Conservation (phyloP, 2,888 invertebrate genomes). For the Tridacna crocea region DNA sequence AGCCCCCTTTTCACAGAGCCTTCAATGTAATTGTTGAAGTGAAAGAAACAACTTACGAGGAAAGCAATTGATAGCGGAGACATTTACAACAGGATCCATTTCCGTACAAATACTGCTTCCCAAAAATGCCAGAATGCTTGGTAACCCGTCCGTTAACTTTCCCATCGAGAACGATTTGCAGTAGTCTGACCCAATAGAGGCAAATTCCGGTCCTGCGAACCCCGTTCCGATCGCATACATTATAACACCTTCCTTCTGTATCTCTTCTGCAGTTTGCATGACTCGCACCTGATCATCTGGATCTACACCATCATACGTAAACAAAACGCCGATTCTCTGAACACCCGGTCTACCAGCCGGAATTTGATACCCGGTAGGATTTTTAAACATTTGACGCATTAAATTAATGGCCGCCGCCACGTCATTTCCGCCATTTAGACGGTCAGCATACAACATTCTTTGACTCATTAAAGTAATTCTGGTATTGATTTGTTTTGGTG, state of each 20-base stretch:
- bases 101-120: slow-evolving; percentile 70
- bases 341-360: slow-evolving; percentile 49
- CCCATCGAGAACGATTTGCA: slow-evolving; percentile 69
- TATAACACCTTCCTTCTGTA: slow-evolving; percentile 55
- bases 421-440: slow-evolving; percentile 60
- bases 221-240: slow-evolving; percentile 66
- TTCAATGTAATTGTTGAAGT: no score
- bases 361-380: slow-evolving; percentile 62
- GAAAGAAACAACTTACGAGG: slow-evolving; percentile 61
- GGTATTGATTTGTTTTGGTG: slow-evolving; percentile 63
- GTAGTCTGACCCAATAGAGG: slow-evolving; percentile 61
- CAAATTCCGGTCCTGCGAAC: slow-evolving; percentile 61
- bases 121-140: slow-evolving; percentile 63
- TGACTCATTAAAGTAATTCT: slow-evolving; percentile 67
- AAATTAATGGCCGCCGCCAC: slow-evolving; percentile 59
- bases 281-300: slow-evolving; percentile 39
- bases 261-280: slow-evolving; percentile 43
- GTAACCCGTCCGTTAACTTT: slow-evolving; percentile 65
- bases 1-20: no score
- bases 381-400: slow-evolving; percentile 68
- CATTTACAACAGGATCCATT: slow-evolving; percentile 61
- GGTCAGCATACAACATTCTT: slow-evolving; percentile 48
- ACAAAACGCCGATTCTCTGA: slow-evolving; percentile 65
- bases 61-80: slow-evolving; percentile 63
- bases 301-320: slow-evolving; percentile 62